These are phyloP conservation scores for Meloidogyne floridensis DNA, from an alignment of 1,140 invertebrate genomes.

Conservation along the genomic window DNA sequence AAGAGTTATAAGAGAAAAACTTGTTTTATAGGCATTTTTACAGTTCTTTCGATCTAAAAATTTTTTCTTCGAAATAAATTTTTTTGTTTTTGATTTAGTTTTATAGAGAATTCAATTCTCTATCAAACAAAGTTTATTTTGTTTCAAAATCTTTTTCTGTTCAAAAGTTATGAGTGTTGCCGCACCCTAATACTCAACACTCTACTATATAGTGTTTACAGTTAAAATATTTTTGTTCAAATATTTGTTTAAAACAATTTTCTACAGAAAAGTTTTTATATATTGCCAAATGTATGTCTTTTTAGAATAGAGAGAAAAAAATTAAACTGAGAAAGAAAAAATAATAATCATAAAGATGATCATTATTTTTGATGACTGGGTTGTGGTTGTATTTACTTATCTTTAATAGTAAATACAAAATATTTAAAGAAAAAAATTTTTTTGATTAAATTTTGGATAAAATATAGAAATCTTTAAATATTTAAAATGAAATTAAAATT, in stretches of 20 bases:
- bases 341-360: constrained; percentile 4
- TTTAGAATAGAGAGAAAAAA: background rate
- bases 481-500: too few relatives aligned
- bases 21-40: background rate
- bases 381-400: background rate
- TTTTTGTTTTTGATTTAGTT: background rate
- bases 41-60: too few relatives aligned
- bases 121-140: background rate
- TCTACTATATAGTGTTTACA: background rate
- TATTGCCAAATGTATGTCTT: background rate
- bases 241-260: constrained; percentile 2
- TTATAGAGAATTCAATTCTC: background rate
- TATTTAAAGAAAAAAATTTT: background rate
- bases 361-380: background rate
- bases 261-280: background rate
- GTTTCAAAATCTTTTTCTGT: background rate
- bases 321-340: background rate
- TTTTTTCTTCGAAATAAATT: background rate
- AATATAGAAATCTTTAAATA: too few relatives aligned
- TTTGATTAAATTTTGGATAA: too few relatives aligned
- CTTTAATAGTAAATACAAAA: background rate
- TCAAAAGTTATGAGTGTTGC: background rate
- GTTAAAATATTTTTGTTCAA: background rate
- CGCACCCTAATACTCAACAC: background rate
- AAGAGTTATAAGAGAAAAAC: background rate